A percentile compares a stretch with the other conserved stretches of the same genome.
These are phyloP conservation scores for Branchellion lobata DNA, from an alignment of 2,888 invertebrate species.

Conservation along the genomic window DNA sequence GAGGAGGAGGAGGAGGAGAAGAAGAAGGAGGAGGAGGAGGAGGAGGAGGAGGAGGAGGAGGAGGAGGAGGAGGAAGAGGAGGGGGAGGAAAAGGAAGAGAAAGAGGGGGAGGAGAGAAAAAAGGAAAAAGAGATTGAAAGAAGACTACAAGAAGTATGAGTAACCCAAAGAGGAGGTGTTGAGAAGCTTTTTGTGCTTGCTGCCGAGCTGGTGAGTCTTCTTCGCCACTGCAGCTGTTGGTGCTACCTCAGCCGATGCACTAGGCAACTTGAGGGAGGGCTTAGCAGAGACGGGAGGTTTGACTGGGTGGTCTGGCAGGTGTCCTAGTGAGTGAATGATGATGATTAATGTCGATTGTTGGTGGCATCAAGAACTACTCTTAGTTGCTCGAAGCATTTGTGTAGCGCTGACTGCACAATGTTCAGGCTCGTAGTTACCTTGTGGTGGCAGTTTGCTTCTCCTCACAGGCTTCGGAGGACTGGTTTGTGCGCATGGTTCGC, in stretches of 20 bases:
- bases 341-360: no score
- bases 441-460: background rate
- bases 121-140: background rate
- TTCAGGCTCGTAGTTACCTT: background rate
- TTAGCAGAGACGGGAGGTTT: no score
- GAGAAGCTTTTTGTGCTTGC: conserved; percentile 1
- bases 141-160: background rate
- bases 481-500: background rate
- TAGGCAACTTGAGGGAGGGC: no score
- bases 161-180: background rate
- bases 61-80: background rate
- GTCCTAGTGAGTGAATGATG: no score
- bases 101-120: background rate
- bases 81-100: background rate
- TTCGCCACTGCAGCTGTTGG: background rate
- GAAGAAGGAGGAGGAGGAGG: background rate
- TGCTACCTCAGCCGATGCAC: no score
- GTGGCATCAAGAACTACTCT: no score
- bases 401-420: no score
- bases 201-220: background rate
- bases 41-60: background rate
- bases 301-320: no score
- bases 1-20: background rate
- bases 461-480: background rate
- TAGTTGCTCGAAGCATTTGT: no score